Evolutionary conservation across 2,888 invertebrate species (phyloP).

Genomic region (Machimus rusticus): DNA sequence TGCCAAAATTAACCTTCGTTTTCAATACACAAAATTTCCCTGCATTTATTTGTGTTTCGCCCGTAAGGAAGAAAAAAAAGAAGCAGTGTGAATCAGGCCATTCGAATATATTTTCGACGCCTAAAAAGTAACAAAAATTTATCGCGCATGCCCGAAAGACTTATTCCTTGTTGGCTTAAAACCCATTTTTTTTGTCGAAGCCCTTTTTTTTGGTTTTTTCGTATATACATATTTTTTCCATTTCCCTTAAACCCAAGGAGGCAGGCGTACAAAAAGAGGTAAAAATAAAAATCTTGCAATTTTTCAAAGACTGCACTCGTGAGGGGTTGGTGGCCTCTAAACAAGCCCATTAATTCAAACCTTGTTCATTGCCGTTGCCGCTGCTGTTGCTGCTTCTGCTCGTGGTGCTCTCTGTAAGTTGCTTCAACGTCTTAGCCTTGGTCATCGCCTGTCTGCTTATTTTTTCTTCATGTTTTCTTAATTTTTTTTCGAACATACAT

Average conservation of each 20-base stretch:
- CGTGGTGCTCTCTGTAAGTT: background rate
- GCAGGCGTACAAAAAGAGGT: background rate
- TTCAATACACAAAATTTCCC: too few relatives aligned
- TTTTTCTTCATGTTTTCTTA: background rate
- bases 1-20: too few relatives aligned
- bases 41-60: too few relatives aligned
- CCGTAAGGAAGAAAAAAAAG: too few relatives aligned
- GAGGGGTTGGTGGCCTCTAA: conserved; percentile 12
- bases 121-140: too few relatives aligned
- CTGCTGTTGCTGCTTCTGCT: background rate
- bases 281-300: background rate
- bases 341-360: conserved; percentile 30
- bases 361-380: conserved; percentile 15
- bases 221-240: background rate
- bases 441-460: background rate
- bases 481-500: background rate
- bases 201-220: background rate
- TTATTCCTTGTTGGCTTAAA: background rate
- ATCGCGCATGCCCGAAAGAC: background rate
- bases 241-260: background rate
- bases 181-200: background rate
- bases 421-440: background rate
- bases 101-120: too few relatives aligned
- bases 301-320: background rate
- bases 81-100: too few relatives aligned